Conservation (phyloP, 2,797 vertebrate genomes). For the Smutsia temminckii region DNA sequence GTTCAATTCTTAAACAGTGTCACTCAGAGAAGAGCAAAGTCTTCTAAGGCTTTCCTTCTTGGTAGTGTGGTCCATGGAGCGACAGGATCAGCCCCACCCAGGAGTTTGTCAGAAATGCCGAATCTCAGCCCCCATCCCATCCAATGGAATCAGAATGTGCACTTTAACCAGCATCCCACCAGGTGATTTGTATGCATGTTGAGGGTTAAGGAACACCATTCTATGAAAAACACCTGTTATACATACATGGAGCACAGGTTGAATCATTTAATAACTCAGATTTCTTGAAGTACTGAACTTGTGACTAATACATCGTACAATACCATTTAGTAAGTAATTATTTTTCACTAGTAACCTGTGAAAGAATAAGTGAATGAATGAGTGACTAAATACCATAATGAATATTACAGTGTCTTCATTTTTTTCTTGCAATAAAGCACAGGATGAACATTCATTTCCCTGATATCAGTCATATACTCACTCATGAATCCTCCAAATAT, state of each 20-base stretch:
- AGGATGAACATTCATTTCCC: neutral
- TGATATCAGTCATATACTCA: neutral
- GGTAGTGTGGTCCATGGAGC: fast-evolving
- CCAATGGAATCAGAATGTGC: neutral
- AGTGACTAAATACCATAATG: neutral
- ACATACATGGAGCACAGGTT: neutral
- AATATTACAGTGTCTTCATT: neutral
- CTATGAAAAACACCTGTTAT: neutral
- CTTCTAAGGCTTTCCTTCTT: neutral
- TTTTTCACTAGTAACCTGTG: neutral
- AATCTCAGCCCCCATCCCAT: neutral
- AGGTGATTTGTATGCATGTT: neutral
- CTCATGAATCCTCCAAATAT: neutral
- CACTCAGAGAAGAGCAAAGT: neutral
- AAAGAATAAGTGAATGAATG: neutral
- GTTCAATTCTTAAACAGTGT: neutral
- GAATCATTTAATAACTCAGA: constrained; percentile 16
- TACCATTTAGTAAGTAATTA: constrained; percentile 1
- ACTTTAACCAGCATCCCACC: neutral
- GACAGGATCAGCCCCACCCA: neutral
- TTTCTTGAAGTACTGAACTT: constrained; percentile 20
- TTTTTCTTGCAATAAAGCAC: neutral
- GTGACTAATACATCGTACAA: neutral
- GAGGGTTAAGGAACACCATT: neutral
- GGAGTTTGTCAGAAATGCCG: neutral